phyloP scores from a whole-genome alignment of 1,140 invertebrate species.

The Zaprionus lachaisei region DNA sequence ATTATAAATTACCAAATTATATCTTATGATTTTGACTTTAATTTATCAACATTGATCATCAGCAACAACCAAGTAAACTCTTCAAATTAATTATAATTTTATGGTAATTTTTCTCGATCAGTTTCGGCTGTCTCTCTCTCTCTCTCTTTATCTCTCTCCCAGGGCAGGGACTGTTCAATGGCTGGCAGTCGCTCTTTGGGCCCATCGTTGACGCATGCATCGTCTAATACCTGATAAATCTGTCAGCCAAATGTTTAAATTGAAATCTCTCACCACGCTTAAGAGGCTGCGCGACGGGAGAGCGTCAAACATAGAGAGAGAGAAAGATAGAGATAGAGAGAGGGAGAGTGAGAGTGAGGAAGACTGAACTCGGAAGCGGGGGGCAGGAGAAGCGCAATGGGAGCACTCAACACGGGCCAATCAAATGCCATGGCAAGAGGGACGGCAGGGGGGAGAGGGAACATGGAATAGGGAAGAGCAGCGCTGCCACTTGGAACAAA shows the following conservation, averaged over 20 bases:
- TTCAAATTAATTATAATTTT: constrained; percentile 44
- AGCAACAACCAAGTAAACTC: constrained; percentile 4
- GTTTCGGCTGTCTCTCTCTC: background rate
- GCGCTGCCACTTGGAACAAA: constrained; percentile 34
- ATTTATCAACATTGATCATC: background rate
- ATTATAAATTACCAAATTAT: no score
- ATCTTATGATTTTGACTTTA: background rate
- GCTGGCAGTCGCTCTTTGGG: constrained; percentile 13
- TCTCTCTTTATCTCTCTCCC: background rate
- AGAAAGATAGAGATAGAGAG: background rate
- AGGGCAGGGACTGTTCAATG: background rate
- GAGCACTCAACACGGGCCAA: constrained; percentile 46
- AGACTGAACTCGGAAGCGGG: no score
- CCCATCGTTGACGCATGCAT: constrained; percentile 68
- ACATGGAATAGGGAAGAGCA: background rate
- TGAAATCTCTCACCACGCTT: constrained; percentile 79
- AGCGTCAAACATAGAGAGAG: constrained; percentile 14
- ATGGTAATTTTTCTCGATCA: constrained; percentile 25
- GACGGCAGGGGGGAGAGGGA: background rate
- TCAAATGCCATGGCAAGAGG: constrained; percentile 23
- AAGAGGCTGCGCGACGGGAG: constrained; percentile 37
- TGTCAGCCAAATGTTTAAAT: constrained; percentile 81
- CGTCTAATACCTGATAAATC: constrained; percentile 84
- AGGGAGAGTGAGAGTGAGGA: background rate
- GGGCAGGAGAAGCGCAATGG: constrained; percentile 3